Base-by-base conservation (phyloP, 2,797 vertebrate species). In the Sebastes iracundus region DNA sequence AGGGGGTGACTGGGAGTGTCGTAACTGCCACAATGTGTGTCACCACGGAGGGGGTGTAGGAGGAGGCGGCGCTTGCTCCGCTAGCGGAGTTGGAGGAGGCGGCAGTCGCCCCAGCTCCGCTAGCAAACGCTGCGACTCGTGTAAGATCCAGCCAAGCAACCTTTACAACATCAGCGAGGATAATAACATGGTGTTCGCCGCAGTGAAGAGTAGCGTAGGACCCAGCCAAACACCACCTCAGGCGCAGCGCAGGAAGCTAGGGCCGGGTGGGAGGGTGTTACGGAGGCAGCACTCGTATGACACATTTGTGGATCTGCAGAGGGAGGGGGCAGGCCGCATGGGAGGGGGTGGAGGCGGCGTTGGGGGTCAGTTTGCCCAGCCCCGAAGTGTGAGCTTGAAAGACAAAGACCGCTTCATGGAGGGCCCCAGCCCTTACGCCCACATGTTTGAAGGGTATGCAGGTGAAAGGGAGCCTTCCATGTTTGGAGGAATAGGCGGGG, bases 161-260 rank as follows among this genome's bases (percentile, higher is more conserved):
- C 95, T 99, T 75, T 99, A 99, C 2, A 98, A 99, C 95, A 99
- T 99, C 95, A 99, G 98, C 53, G 99, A 99, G 96, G 99, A 99
- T 92, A 98, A 97, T 53, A 94, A 94, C 94, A 97, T 97, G 3
- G 95, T 97, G 83, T 97, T 99, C 87, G 93, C 97, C 85, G 91
- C 80, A 23, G 90, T 77, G 66, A 94, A 94, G 77, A 81, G 85
- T 77, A 91, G 88, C 4, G 33, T 80, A 67, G 94, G 90, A 81
- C 81, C 87, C 38, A 85, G 75, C 78, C 94, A 94, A 68, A 79
- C 94, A 53, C 96, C 93, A 85, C 94, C 94, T 88, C 96, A 96
- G 89, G 92, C 86, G 78, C 96, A 96, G 88, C 95, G 95, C 84
- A 95, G 96, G 86, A 96, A 96, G 89, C 86, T 95, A 72, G 95